Conservation (phyloP, 2,797 vertebrate genomes). For the Anniella stebbinsi region DNA sequence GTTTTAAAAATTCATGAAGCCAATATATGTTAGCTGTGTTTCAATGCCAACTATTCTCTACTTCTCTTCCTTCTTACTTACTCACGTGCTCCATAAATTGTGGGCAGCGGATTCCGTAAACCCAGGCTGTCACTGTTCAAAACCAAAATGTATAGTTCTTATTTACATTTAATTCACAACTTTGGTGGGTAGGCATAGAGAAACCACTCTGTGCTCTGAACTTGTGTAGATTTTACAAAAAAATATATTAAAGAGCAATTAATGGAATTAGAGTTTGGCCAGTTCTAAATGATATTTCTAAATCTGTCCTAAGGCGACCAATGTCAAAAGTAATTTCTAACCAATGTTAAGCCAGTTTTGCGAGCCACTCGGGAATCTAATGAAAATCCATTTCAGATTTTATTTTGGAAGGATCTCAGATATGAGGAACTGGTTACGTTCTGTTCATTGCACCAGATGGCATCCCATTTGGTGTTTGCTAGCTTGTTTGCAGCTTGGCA, state of each 20-base stretch:
- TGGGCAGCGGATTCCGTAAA: background rate
- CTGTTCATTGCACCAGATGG: conserved; percentile 74
- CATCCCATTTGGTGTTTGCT: conserved; percentile 74
- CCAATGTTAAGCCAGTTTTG: conserved; percentile 56
- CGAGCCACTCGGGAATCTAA: conserved; percentile 55
- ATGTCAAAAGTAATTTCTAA: conserved; percentile 53
- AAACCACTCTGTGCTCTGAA: background rate
- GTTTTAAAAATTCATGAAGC: background rate
- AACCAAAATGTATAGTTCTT: background rate
- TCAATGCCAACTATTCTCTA: background rate
- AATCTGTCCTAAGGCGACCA: conserved; percentile 37
- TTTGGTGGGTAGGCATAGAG: background rate
- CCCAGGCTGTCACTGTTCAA: background rate
- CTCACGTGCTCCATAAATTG: background rate
- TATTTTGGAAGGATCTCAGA: conserved; percentile 72
- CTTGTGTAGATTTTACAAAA: background rate
- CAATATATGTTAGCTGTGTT: background rate
- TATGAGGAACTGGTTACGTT: conserved; percentile 63
- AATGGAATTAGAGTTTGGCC: background rate
- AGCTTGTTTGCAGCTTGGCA: conserved; percentile 73
- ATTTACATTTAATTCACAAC: conserved; percentile 5
- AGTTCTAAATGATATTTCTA: conserved; percentile 4
- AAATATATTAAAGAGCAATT: background rate
- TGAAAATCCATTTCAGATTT: conserved; percentile 65
- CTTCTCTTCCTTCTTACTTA: background rate